A percentile compares a stretch with the other conserved stretches of the same genome.
Evolutionary conservation across 2,888 invertebrate species (phyloP).

Genomic region (Eupithecia dodoneata): DNA sequence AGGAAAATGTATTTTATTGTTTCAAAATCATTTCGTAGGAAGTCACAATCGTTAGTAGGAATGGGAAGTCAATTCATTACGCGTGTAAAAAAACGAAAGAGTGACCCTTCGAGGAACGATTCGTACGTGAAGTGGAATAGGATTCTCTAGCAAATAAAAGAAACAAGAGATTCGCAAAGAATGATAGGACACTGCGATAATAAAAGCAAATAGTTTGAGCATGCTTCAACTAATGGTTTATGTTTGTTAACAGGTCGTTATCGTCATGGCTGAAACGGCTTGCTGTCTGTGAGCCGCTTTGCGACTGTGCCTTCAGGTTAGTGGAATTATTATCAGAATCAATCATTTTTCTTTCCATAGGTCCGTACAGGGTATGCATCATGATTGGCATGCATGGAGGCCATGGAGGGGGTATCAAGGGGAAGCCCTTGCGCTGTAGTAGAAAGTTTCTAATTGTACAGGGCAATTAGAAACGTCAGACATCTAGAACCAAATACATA

Average conservation of each 20-base stretch:
- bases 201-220: constrained; percentile 30
- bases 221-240: constrained; percentile 39
- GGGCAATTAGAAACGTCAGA: neutral
- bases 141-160: neutral
- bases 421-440: neutral
- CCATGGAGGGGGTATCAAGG: neutral
- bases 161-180: neutral
- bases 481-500: neutral
- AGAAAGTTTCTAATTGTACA: neutral
- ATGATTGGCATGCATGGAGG: neutral
- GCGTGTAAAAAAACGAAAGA: neutral
- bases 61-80: no score
- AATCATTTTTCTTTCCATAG: neutral
- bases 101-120: neutral
- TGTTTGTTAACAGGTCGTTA: constrained; percentile 60
- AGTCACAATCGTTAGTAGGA: no score
- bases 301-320: constrained; percentile 63
- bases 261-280: constrained; percentile 54
- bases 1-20: no score
- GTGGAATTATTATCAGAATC: constrained; percentile 28
- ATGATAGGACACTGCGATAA: constrained; percentile 4
- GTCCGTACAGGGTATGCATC: neutral
- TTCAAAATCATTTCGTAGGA: no score
- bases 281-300: constrained; percentile 51
- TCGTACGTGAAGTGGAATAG: neutral